These are phyloP conservation scores for Entomyzon cyanotis DNA, from an alignment of 2,113 vertebrate genomes.

Conservation along the genomic window DNA sequence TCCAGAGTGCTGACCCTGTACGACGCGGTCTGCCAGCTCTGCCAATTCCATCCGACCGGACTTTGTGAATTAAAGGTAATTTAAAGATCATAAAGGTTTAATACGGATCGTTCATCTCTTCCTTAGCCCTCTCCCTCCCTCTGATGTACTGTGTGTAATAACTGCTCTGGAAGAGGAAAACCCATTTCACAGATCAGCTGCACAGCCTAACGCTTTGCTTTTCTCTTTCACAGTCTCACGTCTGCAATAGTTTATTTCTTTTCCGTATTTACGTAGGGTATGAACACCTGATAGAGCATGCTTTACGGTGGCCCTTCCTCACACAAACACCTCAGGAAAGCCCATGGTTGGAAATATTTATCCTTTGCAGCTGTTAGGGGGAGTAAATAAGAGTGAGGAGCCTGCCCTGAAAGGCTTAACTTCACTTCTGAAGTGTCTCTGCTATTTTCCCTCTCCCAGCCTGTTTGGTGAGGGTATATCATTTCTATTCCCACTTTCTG, in stretches of 20 bases:
- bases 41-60: conserved; percentile 66
- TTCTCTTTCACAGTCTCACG: neutral
- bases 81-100: conserved; percentile 62
- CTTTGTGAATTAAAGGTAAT: conserved; percentile 89
- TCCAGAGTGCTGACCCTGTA: conserved; percentile 78
- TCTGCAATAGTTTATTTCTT: neutral
- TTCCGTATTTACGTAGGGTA: neutral
- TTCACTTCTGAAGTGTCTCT: neutral
- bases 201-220: neutral
- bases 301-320: neutral
- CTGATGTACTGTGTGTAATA: neutral
- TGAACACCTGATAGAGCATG: neutral
- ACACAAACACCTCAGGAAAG: neutral
- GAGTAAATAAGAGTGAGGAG: neutral
- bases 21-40: conserved; percentile 79
- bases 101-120: conserved; percentile 38
- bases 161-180: conserved; percentile 26
- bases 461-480: neutral
- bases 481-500: neutral
- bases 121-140: conserved; percentile 13
- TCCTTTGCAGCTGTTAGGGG: neutral
- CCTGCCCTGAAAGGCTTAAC: neutral
- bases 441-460: neutral
- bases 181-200: conserved; percentile 32
- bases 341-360: neutral